Evolutionary conservation across 1,140 invertebrate genomes (phyloP), one percentile per base, ranked within the genome.

Genomic region (Scaptodrosophila lebanonensis): DNA sequence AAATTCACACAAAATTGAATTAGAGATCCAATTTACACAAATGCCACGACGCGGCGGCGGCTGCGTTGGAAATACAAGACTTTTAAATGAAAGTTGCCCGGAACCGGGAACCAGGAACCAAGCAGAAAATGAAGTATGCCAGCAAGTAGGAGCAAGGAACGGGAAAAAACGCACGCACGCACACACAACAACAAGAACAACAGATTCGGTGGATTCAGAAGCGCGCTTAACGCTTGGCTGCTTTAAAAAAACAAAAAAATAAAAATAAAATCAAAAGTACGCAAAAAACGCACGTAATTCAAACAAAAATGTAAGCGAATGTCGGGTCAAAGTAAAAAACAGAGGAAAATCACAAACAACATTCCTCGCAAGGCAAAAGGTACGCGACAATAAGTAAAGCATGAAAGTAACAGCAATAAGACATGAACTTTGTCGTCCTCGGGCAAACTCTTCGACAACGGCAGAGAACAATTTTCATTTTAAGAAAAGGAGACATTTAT

Each of bases 1-100:
- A 61, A 79, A 73, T 69, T 62, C 69, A 68, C 68, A 53, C 65
- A 65, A 54, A 79, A 79, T 79, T 79, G 75, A 79, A 82, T 79
- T 79, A 69, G 73, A 82, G n/a, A n/a, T 65, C 73, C 73, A 82
- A 79, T 73, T 82, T 68, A 82, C 65, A 61, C 49, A 48, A 61
- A 61, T 61, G 52, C 51, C 62, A 52, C 18, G 49, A 20, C 7
- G 51, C 48, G 42, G 8, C 52, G 58, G 60, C 59, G 56, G 60
- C 25, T 18, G 15, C 8, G 42, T 25, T 36, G 6, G 40, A 29
- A 44, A 42, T 64, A 65, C 59, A 69, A 73, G 59, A 56, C 64
- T 59, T 59, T 44, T 45, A 48, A 67, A 50, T 72, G 57, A 79
- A 65, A 73, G 79, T 67, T 57, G 44, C 53, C 50, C 62, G 48